A percentile compares a stretch with the other conserved stretches of the same genome.
These are phyloP conservation scores for Pyralis farinalis DNA, from an alignment of 2,888 invertebrate species.

Conservation along the genomic window DNA sequence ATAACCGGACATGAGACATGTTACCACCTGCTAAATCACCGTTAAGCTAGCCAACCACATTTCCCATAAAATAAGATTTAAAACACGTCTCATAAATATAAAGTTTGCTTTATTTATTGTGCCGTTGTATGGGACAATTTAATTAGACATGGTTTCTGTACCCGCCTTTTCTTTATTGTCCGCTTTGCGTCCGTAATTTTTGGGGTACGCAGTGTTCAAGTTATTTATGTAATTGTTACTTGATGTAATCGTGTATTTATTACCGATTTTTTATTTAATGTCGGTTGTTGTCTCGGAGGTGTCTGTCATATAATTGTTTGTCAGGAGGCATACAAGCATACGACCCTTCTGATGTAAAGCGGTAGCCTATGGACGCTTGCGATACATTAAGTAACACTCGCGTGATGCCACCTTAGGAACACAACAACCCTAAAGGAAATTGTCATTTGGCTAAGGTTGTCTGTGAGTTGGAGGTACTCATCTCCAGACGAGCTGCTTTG, in stretches of 20 bases:
- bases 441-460: too few relatives aligned
- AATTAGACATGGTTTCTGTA: constrained; percentile 54
- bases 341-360: too few relatives aligned
- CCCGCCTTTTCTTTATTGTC: constrained; percentile 37
- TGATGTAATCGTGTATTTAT: constrained; percentile 2
- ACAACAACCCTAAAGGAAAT: too few relatives aligned
- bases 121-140: constrained; percentile 47
- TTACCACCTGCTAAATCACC: constrained; percentile 43
- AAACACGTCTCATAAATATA: constrained; percentile 54
- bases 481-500: too few relatives aligned
- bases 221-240: constrained; percentile 14
- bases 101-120: constrained; percentile 51
- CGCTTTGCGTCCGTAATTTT: constrained; percentile 17
- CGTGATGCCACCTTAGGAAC: too few relatives aligned
- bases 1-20: constrained; percentile 21
- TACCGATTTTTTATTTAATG: constrained; percentile 1
- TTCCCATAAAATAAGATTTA: constrained; percentile 80
- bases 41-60: constrained; percentile 61
- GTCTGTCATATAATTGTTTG: too few relatives aligned
- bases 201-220: constrained; percentile 14
- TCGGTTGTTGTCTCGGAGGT: not conserved
- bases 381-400: too few relatives aligned
- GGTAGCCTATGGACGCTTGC: too few relatives aligned
- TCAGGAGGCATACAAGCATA: too few relatives aligned
- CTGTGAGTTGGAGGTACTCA: too few relatives aligned